Evolutionary conservation across 2,113 vertebrate genomes (phyloP), one percentile per base, ranked within the genome.

Genomic region (Neomonachus schauinslandi): DNA sequence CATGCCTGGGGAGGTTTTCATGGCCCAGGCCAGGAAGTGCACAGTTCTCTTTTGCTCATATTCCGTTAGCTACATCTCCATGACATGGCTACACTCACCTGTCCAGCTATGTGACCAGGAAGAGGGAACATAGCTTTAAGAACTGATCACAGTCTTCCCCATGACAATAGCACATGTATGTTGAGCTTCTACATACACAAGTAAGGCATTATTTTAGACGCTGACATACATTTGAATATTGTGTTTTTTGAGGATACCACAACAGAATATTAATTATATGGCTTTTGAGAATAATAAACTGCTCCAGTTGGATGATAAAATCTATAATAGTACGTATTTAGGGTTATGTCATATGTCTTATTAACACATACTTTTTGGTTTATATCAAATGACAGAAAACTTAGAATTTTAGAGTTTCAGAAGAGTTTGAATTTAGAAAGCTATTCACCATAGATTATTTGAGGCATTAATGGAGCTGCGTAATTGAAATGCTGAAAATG

Each of bases 401-500:
- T 42, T 18, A 86, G 28, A 77, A 67, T 94, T 87, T 36, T 90
- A 39, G 21, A 91, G 59, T 85, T 92, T 94, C 65, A 76, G 31
- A 94, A 36, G 46, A 92, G 39, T 90, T 82, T 96, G 74, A 95
- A 90, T 49, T 89, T 83, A 92, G 69, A 87, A 97, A 61, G 33
- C 26, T 94, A 82, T 90, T 94, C 39, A 61, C 33, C 93, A 71
- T 69, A 84, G 80, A 96, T 96, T 96, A 96, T 95, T 88, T 96
- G 90, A 51, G 42, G 14, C 69, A 91, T 92, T 96, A 95, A 96
- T 61, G 22, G 63, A 94, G 16, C 22, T 57, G 0, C 71, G 4
- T 96, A 98, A 98, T 94, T 97, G 92, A 96, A 97, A 92, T 94
- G 51, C 51, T 96, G 74, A 97, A 92, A 94, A 95, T 92, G 39